Base-by-base conservation (phyloP, 1,140 invertebrate species). In the Brachionus manjavacas region DNA sequence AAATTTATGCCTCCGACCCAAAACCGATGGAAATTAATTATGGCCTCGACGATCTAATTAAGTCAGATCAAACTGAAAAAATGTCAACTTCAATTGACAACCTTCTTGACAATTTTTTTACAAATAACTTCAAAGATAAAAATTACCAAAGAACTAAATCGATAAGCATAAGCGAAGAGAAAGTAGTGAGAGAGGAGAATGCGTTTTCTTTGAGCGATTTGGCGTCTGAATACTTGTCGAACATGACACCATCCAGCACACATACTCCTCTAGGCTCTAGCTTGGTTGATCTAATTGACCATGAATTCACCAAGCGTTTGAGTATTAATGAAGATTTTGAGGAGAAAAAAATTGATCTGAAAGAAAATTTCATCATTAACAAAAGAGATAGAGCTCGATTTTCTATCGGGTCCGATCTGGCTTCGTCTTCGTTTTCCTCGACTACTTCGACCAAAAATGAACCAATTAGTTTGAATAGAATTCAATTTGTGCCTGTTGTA, bases 51-150 rank as follows among this genome's bases (percentile, higher is more conserved):
- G 8, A 49, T 35, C 12, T 25, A 4, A 76, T 49, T 4, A 52
- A 41, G 12, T 23, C 20, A 11, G 39, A 81, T 9, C 11, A 68
- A 20, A 0, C 39, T 52, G 76, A 80, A 7, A 60, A 41, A 41
- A 81, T 81, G 79, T 60, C 79, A 0, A 81, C 52, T 28, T 81
- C 79, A 64, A 81, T 81, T 4, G 79, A 81, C 31, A 60, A 68
- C 28, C 41, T 81, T 39, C 16, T 81, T 16, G 52, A 81, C 28
- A 81, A 46, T 68, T 81, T 81, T 81, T 81, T 81, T 46, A 20
- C 23, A 9, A 68, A 81, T 23, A 64, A 35, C 6, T 43, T 43
- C 14, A 23, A 60, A 64, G 31, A 64, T 43, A 76, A 28, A 76
- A 76, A 46, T 25, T 76, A 35, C 9, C 16, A 76, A 25, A 46